phyloP scores from a whole-genome alignment of 2,888 invertebrate genomes.

The Lobophora halterata region DNA sequence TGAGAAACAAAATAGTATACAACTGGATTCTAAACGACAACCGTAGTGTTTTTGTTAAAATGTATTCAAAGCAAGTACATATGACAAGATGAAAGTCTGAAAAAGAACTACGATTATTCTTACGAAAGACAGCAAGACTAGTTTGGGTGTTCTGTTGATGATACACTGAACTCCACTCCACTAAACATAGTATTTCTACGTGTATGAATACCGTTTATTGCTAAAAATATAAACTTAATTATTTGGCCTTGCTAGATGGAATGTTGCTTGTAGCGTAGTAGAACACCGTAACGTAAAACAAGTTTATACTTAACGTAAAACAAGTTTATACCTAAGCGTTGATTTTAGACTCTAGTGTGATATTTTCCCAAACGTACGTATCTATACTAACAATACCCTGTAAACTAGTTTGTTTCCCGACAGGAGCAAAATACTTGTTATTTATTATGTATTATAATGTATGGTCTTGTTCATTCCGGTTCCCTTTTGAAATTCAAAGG shows the following conservation, averaged over 20 bases:
- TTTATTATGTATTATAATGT: too few relatives aligned
- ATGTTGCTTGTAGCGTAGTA: slow-evolving; percentile 22
- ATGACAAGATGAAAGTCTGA: too few relatives aligned
- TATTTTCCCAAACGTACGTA: not conserved
- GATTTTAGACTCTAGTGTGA: slow-evolving; percentile 1
- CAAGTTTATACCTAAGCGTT: too few relatives aligned
- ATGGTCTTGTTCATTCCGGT: slow-evolving; percentile 16
- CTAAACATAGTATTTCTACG: too few relatives aligned
- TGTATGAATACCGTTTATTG: too few relatives aligned
- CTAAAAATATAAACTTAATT: not conserved
- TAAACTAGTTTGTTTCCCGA: slow-evolving; percentile 13
- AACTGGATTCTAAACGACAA: too few relatives aligned
- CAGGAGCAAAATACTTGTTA: slow-evolving; percentile 19
- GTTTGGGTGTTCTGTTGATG: too few relatives aligned
- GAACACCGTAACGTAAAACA: slow-evolving; percentile 22
- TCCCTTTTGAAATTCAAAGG: slow-evolving; percentile 20
- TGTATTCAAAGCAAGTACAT: too few relatives aligned
- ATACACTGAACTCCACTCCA: not conserved
- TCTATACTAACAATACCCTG: not conserved
- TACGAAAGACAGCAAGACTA: too few relatives aligned
- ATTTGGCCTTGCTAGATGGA: slow-evolving; percentile 19
- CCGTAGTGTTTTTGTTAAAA: too few relatives aligned
- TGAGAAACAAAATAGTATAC: too few relatives aligned
- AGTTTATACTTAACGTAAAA: slow-evolving; percentile 10
- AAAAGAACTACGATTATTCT: too few relatives aligned